Evolutionary conservation across 2,888 invertebrate species (phyloP), one percentile per base, ranked within the genome.

Genomic region (Drosophila bunnanda): DNA sequence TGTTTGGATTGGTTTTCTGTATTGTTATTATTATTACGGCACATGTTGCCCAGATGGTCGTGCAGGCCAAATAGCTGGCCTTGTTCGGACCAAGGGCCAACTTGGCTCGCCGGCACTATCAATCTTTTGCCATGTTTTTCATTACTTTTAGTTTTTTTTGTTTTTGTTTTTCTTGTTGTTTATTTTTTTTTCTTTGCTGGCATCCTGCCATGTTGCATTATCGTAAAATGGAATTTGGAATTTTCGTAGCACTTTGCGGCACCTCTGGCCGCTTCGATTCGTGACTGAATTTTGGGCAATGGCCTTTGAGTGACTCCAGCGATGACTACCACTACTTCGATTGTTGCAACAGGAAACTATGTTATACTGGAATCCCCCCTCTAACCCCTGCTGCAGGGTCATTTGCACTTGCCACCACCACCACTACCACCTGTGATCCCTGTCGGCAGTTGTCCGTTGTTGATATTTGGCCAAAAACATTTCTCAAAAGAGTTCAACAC

Each of bases 381-480:
- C 20, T 25, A 44, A 36, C 36, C 28, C 13, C 25, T 28, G 17
- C 30, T 28, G 28, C 36, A 32, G 46, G 46, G 46, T 62, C 62
- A 62, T 62, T 62, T 62, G 64, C 62, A 62, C 62, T 58, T 58
- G 58, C 61, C 4, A 12, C 6, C 46, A 25, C 4, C 25, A 22
- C 34, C 4, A 30, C 10, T 15, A 41, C 34, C 68, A 78, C 79
- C 76, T 66, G 43, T 36, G 73, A 67, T 61, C 60, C 66, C 59
- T 48, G 64, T 66, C 75, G 65, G 58, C 69, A 79, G 67, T 68
- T 72, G 72, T 59, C 39, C 60, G 15, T 54, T 77, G 73, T 77
- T 80, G 80, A 77, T 80, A 70, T 80, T 78, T 77, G 70, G 50
- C 61, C 70, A 73, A 77, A 80, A 80, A 80, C 70, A 80, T 75